Conservation (phyloP, 2,888 invertebrate genomes). For the Acleris laterana region DNA sequence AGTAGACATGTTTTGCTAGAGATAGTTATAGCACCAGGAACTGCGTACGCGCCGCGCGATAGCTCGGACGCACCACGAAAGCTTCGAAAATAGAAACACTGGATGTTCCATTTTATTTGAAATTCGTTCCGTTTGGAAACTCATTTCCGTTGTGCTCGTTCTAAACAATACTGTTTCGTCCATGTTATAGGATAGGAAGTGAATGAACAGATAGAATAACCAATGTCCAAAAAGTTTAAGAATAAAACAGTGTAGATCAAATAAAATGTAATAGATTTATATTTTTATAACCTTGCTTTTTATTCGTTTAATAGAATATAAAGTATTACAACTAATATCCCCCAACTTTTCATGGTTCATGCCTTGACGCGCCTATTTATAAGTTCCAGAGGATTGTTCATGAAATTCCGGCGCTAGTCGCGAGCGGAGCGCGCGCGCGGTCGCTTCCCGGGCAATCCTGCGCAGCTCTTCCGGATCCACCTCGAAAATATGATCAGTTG, state of each 20-base stretch:
- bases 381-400: conserved; percentile 82
- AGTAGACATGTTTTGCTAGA: background rate
- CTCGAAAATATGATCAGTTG: conserved; percentile 56
- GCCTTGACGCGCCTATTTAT: conserved; percentile 77
- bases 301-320: background rate
- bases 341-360: conserved; percentile 53
- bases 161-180: conserved; percentile 5
- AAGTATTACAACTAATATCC: conserved; percentile 39
- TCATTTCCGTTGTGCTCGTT: conserved; percentile 11
- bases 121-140: conserved; percentile 13
- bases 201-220: too few relatives aligned
- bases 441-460: conserved; percentile 50
- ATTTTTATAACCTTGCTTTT: background rate
- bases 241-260: background rate
- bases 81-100: conserved; percentile 52
- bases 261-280: background rate
- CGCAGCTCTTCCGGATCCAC: conserved; percentile 41
- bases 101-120: conserved; percentile 43
- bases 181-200: background rate
- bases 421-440: conserved; percentile 62
- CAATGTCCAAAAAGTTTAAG: background rate
- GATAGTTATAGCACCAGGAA: conserved; percentile 7
- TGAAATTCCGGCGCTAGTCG: conserved; percentile 77
- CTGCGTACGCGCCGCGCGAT: conserved; percentile 23
- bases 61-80: conserved; percentile 44